phyloP scores from a whole-genome alignment of 1,140 invertebrate species.

The Protaetia brevitarsis region DNA sequence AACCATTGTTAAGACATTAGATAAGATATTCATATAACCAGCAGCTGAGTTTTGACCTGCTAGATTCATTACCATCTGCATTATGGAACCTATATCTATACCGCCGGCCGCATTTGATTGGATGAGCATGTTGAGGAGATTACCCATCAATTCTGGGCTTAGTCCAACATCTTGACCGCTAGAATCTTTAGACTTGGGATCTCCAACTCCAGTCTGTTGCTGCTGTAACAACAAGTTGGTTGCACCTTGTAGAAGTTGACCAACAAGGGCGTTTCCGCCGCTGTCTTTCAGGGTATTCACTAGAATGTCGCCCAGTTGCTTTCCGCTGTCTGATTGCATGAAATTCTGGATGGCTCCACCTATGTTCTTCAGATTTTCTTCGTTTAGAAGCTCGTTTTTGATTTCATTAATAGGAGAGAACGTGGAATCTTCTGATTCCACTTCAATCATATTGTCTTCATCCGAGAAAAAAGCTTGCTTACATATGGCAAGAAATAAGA shows the following conservation, averaged over 20 bases:
- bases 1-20: constrained; percentile 51
- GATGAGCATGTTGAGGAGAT: constrained; percentile 48
- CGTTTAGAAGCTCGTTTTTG: not conserved
- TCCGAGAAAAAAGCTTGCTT: not conserved
- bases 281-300: constrained; percentile 30
- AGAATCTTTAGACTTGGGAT: not conserved
- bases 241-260: constrained; percentile 49
- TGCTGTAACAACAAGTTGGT: constrained; percentile 41
- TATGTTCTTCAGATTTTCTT: constrained; percentile 47
- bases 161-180: constrained; percentile 37
- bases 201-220: not conserved
- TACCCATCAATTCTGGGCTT: constrained; percentile 51
- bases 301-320: constrained; percentile 36
- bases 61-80: constrained; percentile 32
- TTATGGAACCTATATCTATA: constrained; percentile 33
- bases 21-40: constrained; percentile 26
- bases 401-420: not conserved
- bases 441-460: not conserved
- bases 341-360: constrained; percentile 55
- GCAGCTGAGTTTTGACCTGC: constrained; percentile 35
- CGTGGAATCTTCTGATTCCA: not conserved
- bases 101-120: constrained; percentile 25
- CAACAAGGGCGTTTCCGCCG: constrained; percentile 36
- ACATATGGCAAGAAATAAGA: not conserved
- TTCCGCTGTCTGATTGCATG: constrained; percentile 56